Base-by-base conservation (phyloP, 2,888 invertebrate genomes). In the Prosopocoilus inquinatus region DNA sequence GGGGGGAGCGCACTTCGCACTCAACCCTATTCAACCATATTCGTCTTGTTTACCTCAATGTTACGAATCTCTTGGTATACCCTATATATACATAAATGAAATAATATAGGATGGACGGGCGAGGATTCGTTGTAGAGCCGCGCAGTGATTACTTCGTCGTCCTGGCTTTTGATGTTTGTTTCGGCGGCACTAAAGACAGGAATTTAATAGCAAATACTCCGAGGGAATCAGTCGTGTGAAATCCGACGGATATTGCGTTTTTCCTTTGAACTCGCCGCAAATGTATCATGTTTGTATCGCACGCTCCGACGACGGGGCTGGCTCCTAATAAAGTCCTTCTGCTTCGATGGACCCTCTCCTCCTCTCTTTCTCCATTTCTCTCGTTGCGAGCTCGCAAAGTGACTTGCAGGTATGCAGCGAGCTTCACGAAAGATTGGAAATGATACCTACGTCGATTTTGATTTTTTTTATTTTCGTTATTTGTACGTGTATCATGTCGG, bases 161-260 rank as follows among this genome's bases (percentile, higher is more conserved):
- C 20, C 20, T 28, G 20, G 20, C 20, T 28, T 28, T 28, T 28
- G 20, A 28, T 28, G 20, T 28, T 28, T 28, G 20, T 41, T 41
- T 41, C 41, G 12, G 12, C 41, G 15, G 38, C 38, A 53, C 53
- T 47, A 47, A 47, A 44, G 53, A 43, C 49, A 44, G 50, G 57
- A 53, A 57, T 54, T 55, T 55, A 65, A 64, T 64, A 53, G 59
- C 47, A 55, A 28, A 28, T 28, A 28, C 20, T 28, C 20, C 3
- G 48, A 47, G 60, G 63, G 63, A 64, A 62, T 61, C 64, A 65
- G 66, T 64, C 64, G 62, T 65, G 64, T 65, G 69, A 67, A 68
- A 69, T 67, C 67, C 65, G 61, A 59, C 64, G 70, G 69, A 70
- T 70, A 70, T 72, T 72, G 67, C 69, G 66, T 71, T 71, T 69